phyloP scores from a whole-genome alignment of 2,113 vertebrate species.

The Misgurnus anguillicaudatus region DNA sequence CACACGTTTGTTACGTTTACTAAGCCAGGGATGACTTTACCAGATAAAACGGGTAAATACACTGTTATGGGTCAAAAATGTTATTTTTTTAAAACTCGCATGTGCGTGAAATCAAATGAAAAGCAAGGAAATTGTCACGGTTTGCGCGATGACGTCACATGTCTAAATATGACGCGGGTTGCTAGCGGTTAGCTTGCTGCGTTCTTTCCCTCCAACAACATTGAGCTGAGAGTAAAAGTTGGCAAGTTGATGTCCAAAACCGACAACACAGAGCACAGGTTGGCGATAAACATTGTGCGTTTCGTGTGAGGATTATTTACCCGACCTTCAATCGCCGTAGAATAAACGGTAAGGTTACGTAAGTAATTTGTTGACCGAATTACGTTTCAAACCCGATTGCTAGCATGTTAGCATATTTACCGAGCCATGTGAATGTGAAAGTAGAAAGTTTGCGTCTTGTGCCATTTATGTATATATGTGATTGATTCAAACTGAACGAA shows the following conservation, averaged over 20 bases:
- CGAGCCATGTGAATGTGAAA: slow-evolving; percentile 27
- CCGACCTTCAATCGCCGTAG: background rate
- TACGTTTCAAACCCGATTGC: background rate
- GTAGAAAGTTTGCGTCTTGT: background rate
- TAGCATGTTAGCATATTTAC: slow-evolving; percentile 21
- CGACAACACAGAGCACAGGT: background rate
- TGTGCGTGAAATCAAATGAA: background rate
- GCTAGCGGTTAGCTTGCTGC: slow-evolving; percentile 3
- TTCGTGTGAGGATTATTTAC: background rate
- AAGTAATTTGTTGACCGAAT: background rate
- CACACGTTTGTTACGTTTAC: too few species aligned
- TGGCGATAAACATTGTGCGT: background rate
- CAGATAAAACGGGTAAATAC: too few species aligned
- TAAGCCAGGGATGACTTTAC: too few species aligned
- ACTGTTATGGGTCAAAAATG: too few species aligned
- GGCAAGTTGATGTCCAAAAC: slow-evolving; percentile 1
- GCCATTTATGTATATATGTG: background rate
- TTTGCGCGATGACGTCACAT: slow-evolving; percentile 10
- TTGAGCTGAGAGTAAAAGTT: slow-evolving; percentile 7
- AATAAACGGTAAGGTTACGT: slow-evolving; percentile 16
- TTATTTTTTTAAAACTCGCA: too few species aligned
- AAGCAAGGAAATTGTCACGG: background rate
- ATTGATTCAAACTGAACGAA: background rate
- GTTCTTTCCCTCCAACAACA: slow-evolving; percentile 46
- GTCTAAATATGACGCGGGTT: background rate